Conservation (phyloP, 2,113 vertebrate species). For the Morone chrysops region DNA sequence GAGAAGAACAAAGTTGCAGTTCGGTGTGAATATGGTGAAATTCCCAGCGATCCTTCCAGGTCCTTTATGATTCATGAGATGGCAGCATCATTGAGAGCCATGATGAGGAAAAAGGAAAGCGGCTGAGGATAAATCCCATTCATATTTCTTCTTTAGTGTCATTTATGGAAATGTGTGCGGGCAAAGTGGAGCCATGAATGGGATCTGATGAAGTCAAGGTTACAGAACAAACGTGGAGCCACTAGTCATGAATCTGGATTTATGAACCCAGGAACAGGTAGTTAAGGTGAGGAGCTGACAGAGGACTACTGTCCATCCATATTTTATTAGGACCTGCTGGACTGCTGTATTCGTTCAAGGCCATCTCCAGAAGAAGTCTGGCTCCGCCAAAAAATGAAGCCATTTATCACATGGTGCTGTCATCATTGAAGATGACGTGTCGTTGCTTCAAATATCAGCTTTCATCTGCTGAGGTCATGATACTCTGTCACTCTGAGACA, state of each 20-base stretch:
- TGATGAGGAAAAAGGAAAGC: conserved; percentile 21
- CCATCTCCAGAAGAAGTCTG: conserved; percentile 53
- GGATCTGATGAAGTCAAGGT: conserved; percentile 76
- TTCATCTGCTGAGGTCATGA: conserved; percentile 48
- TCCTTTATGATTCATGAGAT: conserved; percentile 59
- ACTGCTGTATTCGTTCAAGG: conserved; percentile 61
- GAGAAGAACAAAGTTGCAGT: conserved; percentile 23
- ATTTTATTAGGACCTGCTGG: conserved; percentile 34
- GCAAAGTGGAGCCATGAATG: conserved; percentile 68
- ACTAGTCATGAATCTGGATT: conserved; percentile 69
- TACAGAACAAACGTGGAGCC: conserved; percentile 53
- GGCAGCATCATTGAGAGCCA: conserved; percentile 3
- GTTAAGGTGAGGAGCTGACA: conserved; percentile 61
- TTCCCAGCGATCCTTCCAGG: neutral
- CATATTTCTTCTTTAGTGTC: conserved; percentile 80
- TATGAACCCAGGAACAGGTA: conserved; percentile 68
- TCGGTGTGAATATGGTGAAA: conserved; percentile 32
- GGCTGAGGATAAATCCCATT: conserved; percentile 25
- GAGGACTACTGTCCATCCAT: conserved; percentile 49
- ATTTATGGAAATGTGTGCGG: conserved; percentile 79
- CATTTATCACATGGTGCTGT: conserved; percentile 64
- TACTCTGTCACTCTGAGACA: conserved; percentile 46
- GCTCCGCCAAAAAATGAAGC: conserved; percentile 46
- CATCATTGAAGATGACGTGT: conserved; percentile 49
- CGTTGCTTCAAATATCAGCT: conserved; percentile 62